Evolutionary conservation across 2,797 vertebrate species (phyloP).

Genomic region (Crenichthys baileyi): DNA sequence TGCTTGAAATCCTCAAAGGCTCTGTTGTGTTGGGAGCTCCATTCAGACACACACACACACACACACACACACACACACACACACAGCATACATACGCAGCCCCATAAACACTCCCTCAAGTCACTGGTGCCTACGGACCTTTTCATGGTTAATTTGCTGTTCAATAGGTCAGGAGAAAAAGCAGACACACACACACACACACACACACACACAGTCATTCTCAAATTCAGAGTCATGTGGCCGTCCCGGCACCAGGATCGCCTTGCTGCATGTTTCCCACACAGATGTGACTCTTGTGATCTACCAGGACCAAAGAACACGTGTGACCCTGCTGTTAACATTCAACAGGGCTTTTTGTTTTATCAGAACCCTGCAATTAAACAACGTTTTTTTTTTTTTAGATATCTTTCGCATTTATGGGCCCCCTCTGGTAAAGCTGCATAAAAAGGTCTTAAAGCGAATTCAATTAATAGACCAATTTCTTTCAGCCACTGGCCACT

Average conservation of each 20-base stretch:
- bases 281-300: constrained; percentile 44
- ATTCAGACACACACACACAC: constrained; percentile 25
- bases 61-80: constrained; percentile 18
- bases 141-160: constrained; percentile 69
- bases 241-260: constrained; percentile 11
- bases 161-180: constrained; percentile 69
- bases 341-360: constrained; percentile 35
- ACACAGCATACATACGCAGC: constrained; percentile 17
- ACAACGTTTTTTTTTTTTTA: not conserved
- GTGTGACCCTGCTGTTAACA: constrained; percentile 11
- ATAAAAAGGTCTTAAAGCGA: not conserved
- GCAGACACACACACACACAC: constrained; percentile 46
- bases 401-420: not conserved
- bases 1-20: constrained; percentile 65
- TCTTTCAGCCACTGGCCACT: not conserved
- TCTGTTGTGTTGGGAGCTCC: constrained; percentile 55
- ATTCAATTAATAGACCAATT: not conserved
- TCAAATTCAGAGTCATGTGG: constrained; percentile 42
- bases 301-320: constrained; percentile 25
- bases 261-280: constrained; percentile 27
- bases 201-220: constrained; percentile 12
- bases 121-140: constrained; percentile 34
- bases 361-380: constrained; percentile 10
- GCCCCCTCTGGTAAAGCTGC: not conserved
- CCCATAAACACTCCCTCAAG: constrained; percentile 56